Conservation (phyloP, 2,888 invertebrate genomes). For the Rosalia funebris region DNA sequence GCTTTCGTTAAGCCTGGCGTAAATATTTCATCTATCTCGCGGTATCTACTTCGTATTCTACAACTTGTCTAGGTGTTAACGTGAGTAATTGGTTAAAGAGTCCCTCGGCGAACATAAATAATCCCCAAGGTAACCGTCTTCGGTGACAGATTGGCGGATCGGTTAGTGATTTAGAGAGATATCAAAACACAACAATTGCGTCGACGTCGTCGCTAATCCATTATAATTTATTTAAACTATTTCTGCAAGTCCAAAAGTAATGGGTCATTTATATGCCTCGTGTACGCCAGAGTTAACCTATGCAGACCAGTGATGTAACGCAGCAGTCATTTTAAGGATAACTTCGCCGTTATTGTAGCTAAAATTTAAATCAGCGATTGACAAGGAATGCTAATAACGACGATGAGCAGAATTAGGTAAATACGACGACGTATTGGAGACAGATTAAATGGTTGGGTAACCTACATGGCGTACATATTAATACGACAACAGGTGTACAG, state of each 20-base stretch:
- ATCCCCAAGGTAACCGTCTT: neutral
- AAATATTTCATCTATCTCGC: no score
- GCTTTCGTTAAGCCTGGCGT: no score
- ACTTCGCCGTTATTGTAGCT: neutral
- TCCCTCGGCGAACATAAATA: neutral
- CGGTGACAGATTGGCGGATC: neutral
- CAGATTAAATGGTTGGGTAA: neutral
- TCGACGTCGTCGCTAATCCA: neutral
- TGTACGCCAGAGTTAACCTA: neutral
- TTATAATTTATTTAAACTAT: slow-evolving; percentile 9
- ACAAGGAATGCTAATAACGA: slow-evolving; percentile 4
- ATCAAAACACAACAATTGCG: neutral
- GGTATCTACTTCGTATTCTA: no score
- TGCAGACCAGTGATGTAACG: slow-evolving; percentile 15
- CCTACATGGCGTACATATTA: no score
- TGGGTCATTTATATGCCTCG: slow-evolving; percentile 9
- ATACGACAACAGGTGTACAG: no score
- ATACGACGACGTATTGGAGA: neutral
- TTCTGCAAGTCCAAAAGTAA: slow-evolving; percentile 1
- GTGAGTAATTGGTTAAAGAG: no score
- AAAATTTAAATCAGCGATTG: neutral
- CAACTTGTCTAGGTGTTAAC: no score
- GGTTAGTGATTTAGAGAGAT: neutral
- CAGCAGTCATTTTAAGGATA: slow-evolving; percentile 3
- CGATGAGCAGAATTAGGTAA: neutral